These are phyloP conservation scores for Drosophila kokeensis DNA, from an alignment of 2,888 invertebrate genomes.

Conservation along the genomic window DNA sequence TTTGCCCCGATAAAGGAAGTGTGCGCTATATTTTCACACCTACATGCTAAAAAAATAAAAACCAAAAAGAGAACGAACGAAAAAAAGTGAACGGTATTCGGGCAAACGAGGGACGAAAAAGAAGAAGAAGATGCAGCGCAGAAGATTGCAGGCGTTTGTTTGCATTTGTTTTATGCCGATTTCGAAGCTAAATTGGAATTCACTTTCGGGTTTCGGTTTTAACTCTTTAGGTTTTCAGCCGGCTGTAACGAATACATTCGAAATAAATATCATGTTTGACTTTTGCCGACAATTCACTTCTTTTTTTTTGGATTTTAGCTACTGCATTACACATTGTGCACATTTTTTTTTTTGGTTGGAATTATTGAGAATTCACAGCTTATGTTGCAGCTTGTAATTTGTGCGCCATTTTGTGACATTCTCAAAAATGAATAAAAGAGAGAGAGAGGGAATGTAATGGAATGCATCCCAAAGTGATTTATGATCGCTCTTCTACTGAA, in stretches of 20 bases:
- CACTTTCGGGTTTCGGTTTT: slow-evolving; percentile 22
- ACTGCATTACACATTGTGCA: slow-evolving; percentile 72
- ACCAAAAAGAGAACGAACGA: slow-evolving; percentile 34
- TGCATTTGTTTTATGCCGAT: slow-evolving; percentile 55
- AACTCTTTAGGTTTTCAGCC: slow-evolving; percentile 58
- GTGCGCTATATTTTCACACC: slow-evolving; percentile 81
- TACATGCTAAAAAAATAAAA: slow-evolving; percentile 77
- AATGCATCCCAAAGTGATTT: slow-evolving; percentile 67
- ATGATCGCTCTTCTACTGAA: slow-evolving; percentile 63
- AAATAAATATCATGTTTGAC: slow-evolving; percentile 56
- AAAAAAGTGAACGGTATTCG: slow-evolving; percentile 46
- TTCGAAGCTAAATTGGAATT: slow-evolving; percentile 43
- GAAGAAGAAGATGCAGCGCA: slow-evolving; percentile 16
- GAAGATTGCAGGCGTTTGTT: slow-evolving; percentile 41
- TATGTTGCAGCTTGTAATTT: slow-evolving; percentile 29
- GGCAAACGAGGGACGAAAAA: slow-evolving; percentile 27
- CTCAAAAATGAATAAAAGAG: slow-evolving; percentile 66
- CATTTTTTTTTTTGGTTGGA: slow-evolving; percentile 23
- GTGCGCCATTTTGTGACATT: slow-evolving; percentile 71
- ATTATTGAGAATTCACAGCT: slow-evolving; percentile 73
- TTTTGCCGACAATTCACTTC: slow-evolving; percentile 67
- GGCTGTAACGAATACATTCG: slow-evolving; percentile 57
- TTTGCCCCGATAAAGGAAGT: slow-evolving; percentile 75
- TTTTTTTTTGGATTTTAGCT: slow-evolving; percentile 47
- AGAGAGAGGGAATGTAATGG: slow-evolving; percentile 26